Base-by-base conservation (phyloP, 2,797 vertebrate genomes). In the Chelon labrosus region DNA sequence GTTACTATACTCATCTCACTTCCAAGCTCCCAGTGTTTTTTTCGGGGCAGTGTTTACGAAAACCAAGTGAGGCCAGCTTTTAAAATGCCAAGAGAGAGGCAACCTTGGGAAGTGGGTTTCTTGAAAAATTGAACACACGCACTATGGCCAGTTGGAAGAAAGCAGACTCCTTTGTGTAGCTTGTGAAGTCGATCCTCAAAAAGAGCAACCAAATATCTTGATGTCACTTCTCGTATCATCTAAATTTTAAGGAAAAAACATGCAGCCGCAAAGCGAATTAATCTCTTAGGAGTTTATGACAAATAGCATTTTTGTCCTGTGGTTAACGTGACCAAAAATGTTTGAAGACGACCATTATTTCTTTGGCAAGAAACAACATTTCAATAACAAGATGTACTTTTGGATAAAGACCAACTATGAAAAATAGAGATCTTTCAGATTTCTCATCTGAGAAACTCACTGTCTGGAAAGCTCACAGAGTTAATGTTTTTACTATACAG, bases 71-170 rank as follows among this genome's bases (percentile, higher is more conserved):
- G 67, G 76, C 4, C 64, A 42, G 41, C 20, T 63, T 70, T 50
- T 73, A 42, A 37, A 70, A 64, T 47, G 60, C 63, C 53, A 50
- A 10, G 56, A 76, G 79, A 72, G 41, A 52, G 47, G 37, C 39
- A 66, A 77, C 46, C 57, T 66, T 80, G 87, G 86, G 85, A 90
- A 88, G 31, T 52, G 47, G 25, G 25, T 27, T 73, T 80, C 84
- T 66, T 10, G 9, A 71, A 70, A 77, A 11, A 39, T 41, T 5
- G 6, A 42, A 42, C 41, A 42, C 13, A 53, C 1, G 9, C 7
- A 47, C 14, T 47, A 10, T 10, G 0, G 44, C 62, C 61, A 46
- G 58, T 38, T 47, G 77, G 55, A 73, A 80, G 3, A 39, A 46
- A 65, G 35, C n/a, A 11, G 25, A 63, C 11, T 37, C 42, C 42